Evolutionary conservation across 2,113 vertebrate species (phyloP).

Genomic region (Irena cyanogastra): DNA sequence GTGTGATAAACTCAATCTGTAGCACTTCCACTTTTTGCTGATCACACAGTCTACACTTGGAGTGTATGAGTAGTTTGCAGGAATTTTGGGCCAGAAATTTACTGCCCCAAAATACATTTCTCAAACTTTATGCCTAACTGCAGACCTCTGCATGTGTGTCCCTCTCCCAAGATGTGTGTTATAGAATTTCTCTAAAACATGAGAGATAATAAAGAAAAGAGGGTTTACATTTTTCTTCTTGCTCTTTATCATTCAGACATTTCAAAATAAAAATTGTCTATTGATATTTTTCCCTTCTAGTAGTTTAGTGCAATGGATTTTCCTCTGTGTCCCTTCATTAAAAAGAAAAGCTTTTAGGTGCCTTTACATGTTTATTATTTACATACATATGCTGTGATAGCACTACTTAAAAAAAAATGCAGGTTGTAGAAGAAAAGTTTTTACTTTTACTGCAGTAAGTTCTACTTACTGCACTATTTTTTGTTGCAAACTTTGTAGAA

Average conservation of each 20-base stretch:
- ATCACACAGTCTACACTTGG: not conserved
- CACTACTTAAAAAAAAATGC: not conserved
- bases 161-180: not conserved
- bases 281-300: not conserved
- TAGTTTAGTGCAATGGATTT: not conserved
- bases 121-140: not conserved
- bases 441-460: no score
- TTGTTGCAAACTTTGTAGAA: slow-evolving; percentile 55
- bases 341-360: not conserved
- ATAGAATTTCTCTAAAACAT: not conserved
- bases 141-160: not conserved
- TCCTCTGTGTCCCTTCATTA: not conserved
- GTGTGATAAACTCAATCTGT: not conserved
- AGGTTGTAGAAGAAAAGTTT: not conserved
- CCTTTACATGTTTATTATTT: not conserved
- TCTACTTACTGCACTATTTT: slow-evolving; percentile 40
- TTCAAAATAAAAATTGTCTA: not conserved
- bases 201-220: not conserved
- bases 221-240: not conserved
- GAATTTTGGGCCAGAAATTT: not conserved
- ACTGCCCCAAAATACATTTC: not conserved
- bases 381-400: not conserved
- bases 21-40: not conserved
- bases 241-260: not conserved
- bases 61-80: not conserved